phyloP scores from a whole-genome alignment of 2,113 vertebrate genomes.

The Varanus komodoensis region DNA sequence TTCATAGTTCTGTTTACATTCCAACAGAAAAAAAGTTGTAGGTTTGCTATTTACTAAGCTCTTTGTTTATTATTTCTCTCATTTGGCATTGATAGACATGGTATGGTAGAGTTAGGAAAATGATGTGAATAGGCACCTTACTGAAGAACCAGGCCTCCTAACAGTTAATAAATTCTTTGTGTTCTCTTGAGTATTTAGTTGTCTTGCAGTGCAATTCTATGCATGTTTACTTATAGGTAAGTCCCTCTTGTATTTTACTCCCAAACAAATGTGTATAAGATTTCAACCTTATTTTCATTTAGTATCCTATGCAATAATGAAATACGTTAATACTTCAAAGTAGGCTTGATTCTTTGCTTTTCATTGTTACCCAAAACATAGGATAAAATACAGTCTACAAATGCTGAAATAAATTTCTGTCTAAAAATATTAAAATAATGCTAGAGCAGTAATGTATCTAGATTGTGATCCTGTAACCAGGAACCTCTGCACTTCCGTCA shows the following conservation, averaged over 20 bases:
- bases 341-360: not conserved
- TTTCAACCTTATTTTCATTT: conserved; percentile 52
- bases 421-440: not conserved
- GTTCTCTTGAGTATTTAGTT: conserved; percentile 20
- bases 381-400: not conserved
- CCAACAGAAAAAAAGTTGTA: not conserved
- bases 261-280: not conserved
- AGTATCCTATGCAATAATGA: conserved; percentile 53
- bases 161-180: conserved; percentile 56
- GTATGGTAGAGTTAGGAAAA: conserved; percentile 20
- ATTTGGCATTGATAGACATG: conserved; percentile 28
- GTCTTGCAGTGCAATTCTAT: conserved; percentile 29
- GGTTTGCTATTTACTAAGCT: not conserved
- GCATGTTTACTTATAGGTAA: not conserved
- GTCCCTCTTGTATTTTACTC: not conserved
- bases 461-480: not conserved
- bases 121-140: conserved; percentile 19
- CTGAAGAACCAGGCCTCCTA: conserved; percentile 33
- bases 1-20: not conserved
- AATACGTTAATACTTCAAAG: conserved; percentile 59
- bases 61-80: conserved; percentile 7
- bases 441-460: not conserved
- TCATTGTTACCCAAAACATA: no score
- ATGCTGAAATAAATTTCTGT: not conserved
- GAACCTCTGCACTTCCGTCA: not conserved